Evolutionary conservation across 2,797 vertebrate genomes (phyloP).

Genomic region (Crax fasciolata): DNA sequence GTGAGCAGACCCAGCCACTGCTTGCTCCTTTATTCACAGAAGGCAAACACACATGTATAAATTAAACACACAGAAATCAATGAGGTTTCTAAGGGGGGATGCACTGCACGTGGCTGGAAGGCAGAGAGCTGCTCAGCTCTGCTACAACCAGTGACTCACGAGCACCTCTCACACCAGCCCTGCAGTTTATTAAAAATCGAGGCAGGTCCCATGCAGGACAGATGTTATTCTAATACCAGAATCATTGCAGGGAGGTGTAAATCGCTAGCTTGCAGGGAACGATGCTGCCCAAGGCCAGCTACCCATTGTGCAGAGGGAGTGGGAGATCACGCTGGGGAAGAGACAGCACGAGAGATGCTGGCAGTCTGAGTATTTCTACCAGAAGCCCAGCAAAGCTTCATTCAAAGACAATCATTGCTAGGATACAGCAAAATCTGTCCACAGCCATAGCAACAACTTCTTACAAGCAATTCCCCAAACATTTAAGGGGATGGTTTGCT

Average conservation of each 20-base stretch:
- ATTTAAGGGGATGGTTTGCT: not conserved
- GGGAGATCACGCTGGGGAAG: not conserved
- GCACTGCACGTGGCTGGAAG: not conserved
- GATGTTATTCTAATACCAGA: not conserved
- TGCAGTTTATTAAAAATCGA: conserved; percentile 47
- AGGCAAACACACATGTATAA: conserved; percentile 28
- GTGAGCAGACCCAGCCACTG: not conserved
- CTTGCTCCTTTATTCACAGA: not conserved
- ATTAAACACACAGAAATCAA: conserved; percentile 42
- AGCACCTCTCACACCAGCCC: not conserved
- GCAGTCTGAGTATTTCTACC: not conserved
- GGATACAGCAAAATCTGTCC: conserved; percentile 44
- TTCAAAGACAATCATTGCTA: conserved; percentile 34
- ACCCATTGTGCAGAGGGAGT: not conserved
- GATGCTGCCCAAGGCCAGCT: not conserved
- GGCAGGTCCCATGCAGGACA: conserved; percentile 27
- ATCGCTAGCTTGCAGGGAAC: conserved; percentile 27
- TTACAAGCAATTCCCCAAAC: not conserved
- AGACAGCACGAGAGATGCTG: not conserved
- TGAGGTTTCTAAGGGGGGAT: not conserved
- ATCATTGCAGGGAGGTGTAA: conserved; percentile 40
- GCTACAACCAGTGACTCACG: not conserved
- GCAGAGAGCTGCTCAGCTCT: not conserved
- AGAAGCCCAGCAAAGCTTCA: not conserved
- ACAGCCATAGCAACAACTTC: conserved; percentile 48